A percentile compares a stretch with the other conserved stretches of the same genome.
Evolutionary conservation across 2,797 vertebrate genomes (phyloP).

Genomic region (Avahi laniger): DNA sequence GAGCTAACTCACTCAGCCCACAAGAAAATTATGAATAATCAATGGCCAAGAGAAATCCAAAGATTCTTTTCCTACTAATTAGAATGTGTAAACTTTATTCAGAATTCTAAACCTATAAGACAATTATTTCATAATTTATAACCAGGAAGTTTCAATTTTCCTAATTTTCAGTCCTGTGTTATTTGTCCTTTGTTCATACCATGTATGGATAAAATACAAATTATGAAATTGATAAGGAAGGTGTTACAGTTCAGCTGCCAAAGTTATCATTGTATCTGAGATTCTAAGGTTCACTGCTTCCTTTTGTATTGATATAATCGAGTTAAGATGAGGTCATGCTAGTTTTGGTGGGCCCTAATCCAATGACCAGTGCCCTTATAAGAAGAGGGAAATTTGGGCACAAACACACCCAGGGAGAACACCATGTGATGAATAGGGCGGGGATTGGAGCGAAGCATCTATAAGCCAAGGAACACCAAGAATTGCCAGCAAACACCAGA

Average conservation of each 20-base stretch:
- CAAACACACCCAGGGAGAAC: background rate
- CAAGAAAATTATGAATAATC: slow-evolving; percentile 4
- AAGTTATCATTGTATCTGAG: slow-evolving; percentile 67
- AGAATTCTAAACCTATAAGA: slow-evolving; percentile 8
- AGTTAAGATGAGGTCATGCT: background rate
- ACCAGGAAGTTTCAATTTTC: background rate
- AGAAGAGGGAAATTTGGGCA: background rate
- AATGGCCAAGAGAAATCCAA: background rate
- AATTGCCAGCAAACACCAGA: background rate
- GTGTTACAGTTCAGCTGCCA: slow-evolving; percentile 10
- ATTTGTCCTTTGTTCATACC: background rate
- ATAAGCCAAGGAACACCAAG: background rate
- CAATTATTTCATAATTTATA: slow-evolving; percentile 10
- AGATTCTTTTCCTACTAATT: background rate
- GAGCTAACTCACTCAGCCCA: slow-evolving; percentile 46
- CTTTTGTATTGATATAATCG: slow-evolving; percentile 37
- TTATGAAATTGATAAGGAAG: slow-evolving; percentile 69
- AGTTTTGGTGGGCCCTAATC: background rate
- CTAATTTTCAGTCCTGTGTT: background rate
- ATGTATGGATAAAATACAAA: slow-evolving; percentile 69
- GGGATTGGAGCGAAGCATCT: background rate
- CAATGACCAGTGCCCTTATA: background rate
- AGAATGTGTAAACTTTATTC: background rate
- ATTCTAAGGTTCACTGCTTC: slow-evolving; percentile 56
- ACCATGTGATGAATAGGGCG: background rate